Base-by-base conservation (phyloP, 2,888 invertebrate genomes). In the Pristionchus entomophagus region DNA sequence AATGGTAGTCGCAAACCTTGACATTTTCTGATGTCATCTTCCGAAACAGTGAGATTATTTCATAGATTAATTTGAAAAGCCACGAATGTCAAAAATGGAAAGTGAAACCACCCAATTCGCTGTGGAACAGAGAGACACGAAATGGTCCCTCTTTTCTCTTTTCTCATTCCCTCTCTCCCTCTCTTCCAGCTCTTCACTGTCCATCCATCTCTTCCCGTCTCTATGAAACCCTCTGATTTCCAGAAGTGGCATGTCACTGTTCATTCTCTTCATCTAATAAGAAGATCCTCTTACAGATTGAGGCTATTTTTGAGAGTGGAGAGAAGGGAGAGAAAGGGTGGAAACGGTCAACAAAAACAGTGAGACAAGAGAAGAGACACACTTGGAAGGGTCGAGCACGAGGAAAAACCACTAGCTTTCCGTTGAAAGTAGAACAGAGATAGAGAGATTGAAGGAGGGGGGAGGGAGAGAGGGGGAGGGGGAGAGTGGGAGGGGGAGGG, bases 301-400 rank as follows among this genome's bases (percentile, higher is more conserved):
- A n/a, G 22, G 19, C 56, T 56, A 56, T 56, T 56, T 53, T 56
- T 56, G 22, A n/a, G 56, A 56, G 3, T n/a, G 56, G n/a, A n/a
- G n/a, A n/a, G n/a, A n/a, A n/a, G 32, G 14, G 69, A 38, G 69
- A 29, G 26, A 69, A 32, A 38, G 32, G 69, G 26, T 38, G 62
- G 38, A 69, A 69, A 69, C 38, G 32, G 35, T 38, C 19, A 69
- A 69, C 38, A 69, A 69, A 69, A 38, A 69, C 17, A 69, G 69
- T 12, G 38, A 4, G 38, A 32, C 32, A 26, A 69, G 69, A 32
- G 35, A 26, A n/a, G n/a, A 59, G n/a, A 29, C 6, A 59, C n/a
- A 59, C 12, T 12, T n/a, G 59, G 26, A 29, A n/a, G 59, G 29
- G 59, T n/a, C 59, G 22, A 59, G n/a, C 29, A 29, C 26, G 22